Base-by-base conservation (phyloP, 2,888 invertebrate species). In the Chloromyia formosa region DNA sequence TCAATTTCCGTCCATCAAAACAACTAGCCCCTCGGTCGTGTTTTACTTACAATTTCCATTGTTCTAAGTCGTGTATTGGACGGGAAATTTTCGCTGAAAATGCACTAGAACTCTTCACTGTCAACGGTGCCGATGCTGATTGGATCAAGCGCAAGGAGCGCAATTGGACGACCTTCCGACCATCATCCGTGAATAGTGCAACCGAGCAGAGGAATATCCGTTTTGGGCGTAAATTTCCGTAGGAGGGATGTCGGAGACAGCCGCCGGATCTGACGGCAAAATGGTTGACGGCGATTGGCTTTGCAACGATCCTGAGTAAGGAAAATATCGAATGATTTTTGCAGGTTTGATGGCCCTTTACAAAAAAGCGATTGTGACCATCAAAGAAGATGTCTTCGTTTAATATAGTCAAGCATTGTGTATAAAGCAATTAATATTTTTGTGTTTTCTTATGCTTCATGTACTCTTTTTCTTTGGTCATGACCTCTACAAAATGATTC, bases 271-370 rank as follows among this genome's bases (percentile, higher is more conserved):
- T 16, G 60, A 74, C n/a, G 23, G 74, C 35, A 77, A 76, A 71
- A 16, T 74, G 75, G 58, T 76, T 62, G 78, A 78, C 69, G 81
- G 80, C 77, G 82, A 82, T 78, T 82, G 82, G 82, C 81, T 80
- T 78, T 82, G 82, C 79, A 80, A 80, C 78, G 82, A 82, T 80
- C 79, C 79, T 80, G 82, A 85, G 85, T 85, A 85, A 85, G 85
- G 84, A 84, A 82, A 82, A 82, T 81, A 77, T 75, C 77, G 76
- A 35, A 74, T 73, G 74, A 73, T 75, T 76, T 78, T 76, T 45
- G 16, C 22, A 56, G 56, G 27, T 20, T 40, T 56, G 18, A 14
- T 71, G 56, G 56, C 40, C 20, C 14, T 40, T 45, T 14, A 40
- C 14, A 18, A 20, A 23, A 5, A 42, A 10, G 12, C 42, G 35